Conservation (phyloP, 1,140 invertebrate genomes). For the Rhopalosiphum padi region DNA sequence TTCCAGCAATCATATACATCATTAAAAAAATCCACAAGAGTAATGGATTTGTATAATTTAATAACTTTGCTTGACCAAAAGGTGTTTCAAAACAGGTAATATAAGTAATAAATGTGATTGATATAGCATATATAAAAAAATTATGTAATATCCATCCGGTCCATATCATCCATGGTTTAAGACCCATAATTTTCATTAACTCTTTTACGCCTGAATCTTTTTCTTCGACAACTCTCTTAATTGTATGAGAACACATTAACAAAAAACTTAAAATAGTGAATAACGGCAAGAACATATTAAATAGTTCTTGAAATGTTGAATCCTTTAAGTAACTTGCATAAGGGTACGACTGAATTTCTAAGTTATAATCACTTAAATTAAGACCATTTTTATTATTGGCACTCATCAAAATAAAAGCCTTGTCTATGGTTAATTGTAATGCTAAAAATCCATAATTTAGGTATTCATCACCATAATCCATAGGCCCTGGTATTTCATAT, state of each 20-base stretch:
- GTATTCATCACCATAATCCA: slow-evolving; percentile 48
- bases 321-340: slow-evolving; percentile 35
- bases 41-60: slow-evolving; percentile 64
- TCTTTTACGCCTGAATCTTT: slow-evolving; percentile 67
- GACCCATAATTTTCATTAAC: slow-evolving; percentile 76
- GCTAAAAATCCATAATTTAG: slow-evolving; percentile 58
- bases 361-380: slow-evolving; percentile 33
- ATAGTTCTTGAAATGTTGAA: background rate
- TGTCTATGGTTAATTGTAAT: slow-evolving; percentile 58
- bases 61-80: slow-evolving; percentile 61
- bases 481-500: slow-evolving; percentile 51
- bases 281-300: slow-evolving; percentile 38
- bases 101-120: slow-evolving; percentile 66
- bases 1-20: slow-evolving; percentile 51
- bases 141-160: slow-evolving; percentile 71
- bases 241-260: slow-evolving; percentile 48
- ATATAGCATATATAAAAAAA: slow-evolving; percentile 66
- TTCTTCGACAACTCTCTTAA: slow-evolving; percentile 61
- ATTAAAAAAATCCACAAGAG: slow-evolving; percentile 56
- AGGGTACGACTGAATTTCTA: slow-evolving; percentile 45
- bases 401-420: slow-evolving; percentile 52
- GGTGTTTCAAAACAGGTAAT: slow-evolving; percentile 63
- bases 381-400: background rate
- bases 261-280: slow-evolving; percentile 58
- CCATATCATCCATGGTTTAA: slow-evolving; percentile 72